Conservation (phyloP, 2,888 invertebrate genomes). For the Drosophila trichaetosa region DNA sequence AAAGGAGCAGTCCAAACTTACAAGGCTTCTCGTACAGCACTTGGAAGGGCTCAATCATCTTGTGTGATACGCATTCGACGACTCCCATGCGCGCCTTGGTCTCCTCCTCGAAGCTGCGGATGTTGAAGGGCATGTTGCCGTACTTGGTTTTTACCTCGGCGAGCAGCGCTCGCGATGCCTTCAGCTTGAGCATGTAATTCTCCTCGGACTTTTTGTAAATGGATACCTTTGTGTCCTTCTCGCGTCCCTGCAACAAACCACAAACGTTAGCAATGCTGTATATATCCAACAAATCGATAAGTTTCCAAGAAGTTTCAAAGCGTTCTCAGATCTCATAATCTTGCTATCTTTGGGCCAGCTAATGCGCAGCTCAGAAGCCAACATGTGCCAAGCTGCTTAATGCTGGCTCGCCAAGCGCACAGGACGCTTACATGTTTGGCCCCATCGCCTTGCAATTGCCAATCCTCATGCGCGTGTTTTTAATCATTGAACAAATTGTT, state of each 20-base stretch:
- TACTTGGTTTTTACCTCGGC: constrained; percentile 95
- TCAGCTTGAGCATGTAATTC: constrained; percentile 98
- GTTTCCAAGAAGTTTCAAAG: not conserved
- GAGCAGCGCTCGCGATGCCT: constrained; percentile 96
- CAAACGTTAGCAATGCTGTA: constrained; percentile 25
- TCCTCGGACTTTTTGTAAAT: constrained; percentile 99
- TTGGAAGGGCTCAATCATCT: constrained; percentile 98
- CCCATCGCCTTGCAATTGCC: constrained; percentile 53
- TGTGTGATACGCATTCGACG: constrained; percentile 98
- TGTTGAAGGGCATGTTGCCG: constrained; percentile 98
- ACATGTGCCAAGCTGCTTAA: constrained; percentile 37
- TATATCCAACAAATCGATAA: not conserved
- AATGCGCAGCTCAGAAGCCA: constrained; percentile 38
- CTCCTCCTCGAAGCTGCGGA: constrained; percentile 97
- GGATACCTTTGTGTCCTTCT: constrained; percentile 97
- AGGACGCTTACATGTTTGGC: constrained; percentile 46
- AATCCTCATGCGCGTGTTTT: constrained; percentile 83
- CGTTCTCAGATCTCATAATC: constrained; percentile 86
- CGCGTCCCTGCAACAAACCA: constrained; percentile 88
- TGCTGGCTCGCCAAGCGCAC: constrained; percentile 39
- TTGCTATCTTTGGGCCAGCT: constrained; percentile 82
- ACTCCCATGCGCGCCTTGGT: constrained; percentile 99
- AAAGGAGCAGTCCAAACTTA: constrained; percentile 74
- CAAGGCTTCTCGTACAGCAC: constrained; percentile 92
- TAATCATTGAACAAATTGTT: constrained; percentile 83